Evolutionary conservation across 2,888 invertebrate genomes (phyloP).

Genomic region (Willowsia nigromaculata): DNA sequence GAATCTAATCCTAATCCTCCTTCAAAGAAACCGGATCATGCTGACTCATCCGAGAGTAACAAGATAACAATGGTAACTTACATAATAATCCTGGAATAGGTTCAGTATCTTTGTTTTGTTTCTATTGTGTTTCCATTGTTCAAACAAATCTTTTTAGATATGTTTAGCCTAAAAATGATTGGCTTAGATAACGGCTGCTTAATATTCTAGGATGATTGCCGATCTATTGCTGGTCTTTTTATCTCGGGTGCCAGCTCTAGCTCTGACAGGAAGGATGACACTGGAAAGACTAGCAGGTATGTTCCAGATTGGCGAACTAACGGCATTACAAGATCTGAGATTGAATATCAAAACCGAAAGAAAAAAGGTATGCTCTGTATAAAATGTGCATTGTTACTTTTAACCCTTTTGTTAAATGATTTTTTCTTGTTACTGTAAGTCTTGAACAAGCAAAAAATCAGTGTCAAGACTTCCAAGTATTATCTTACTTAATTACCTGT

Average conservation of each 20-base stretch:
- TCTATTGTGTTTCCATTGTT: no score
- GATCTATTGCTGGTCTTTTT: not conserved
- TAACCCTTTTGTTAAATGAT: no score
- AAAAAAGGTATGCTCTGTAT: slow-evolving; percentile 32
- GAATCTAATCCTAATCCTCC: no score
- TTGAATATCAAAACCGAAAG: slow-evolving; percentile 69
- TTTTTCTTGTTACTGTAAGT: no score
- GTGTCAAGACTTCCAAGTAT: no score
- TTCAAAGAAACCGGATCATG: not conserved
- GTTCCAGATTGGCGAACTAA: slow-evolving; percentile 72
- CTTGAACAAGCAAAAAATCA: no score
- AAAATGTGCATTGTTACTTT: no score
- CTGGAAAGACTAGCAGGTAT: slow-evolving; percentile 22
- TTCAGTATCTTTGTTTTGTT: not conserved
- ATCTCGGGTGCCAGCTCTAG: slow-evolving; percentile 59
- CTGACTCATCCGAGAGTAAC: not conserved
- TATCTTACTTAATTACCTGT: no score
- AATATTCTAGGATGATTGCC: slow-evolving; percentile 28
- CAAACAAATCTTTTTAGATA: no score
- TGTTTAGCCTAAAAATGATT: no score
- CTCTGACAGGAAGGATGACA: slow-evolving; percentile 66
- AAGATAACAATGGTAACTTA: not conserved
- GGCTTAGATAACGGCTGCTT: not conserved
- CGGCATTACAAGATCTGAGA: slow-evolving; percentile 76
- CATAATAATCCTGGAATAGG: not conserved